These are phyloP conservation scores for Telenomus remus DNA, from an alignment of 1,140 invertebrate species.

Conservation along the genomic window DNA sequence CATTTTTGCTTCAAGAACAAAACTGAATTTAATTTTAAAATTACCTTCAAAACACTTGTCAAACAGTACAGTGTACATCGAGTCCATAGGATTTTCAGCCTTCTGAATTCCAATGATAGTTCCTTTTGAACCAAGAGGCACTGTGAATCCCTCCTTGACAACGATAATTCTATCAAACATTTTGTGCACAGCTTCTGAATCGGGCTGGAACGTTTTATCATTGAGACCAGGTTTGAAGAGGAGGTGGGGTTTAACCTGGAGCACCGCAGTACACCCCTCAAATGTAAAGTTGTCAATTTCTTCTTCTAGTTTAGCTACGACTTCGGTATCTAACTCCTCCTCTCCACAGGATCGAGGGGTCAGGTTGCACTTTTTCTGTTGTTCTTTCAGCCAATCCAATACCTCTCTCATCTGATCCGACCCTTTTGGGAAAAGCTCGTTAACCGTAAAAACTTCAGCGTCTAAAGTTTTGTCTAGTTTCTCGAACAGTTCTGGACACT, in stretches of 20 bases:
- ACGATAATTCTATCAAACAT: constrained; percentile 91
- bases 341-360: constrained; percentile 81
- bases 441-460: constrained; percentile 77
- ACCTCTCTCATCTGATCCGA: constrained; percentile 77
- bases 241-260: constrained; percentile 88
- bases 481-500: constrained; percentile 86
- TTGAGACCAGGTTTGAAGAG: constrained; percentile 74
- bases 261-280: constrained; percentile 72
- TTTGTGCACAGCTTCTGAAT: constrained; percentile 79
- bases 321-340: constrained; percentile 81
- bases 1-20: background rate
- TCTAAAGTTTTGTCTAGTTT: constrained; percentile 72
- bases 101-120: constrained; percentile 85
- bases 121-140: constrained; percentile 88
- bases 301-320: constrained; percentile 80
- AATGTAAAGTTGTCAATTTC: constrained; percentile 73
- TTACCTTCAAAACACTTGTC: constrained; percentile 81
- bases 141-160: constrained; percentile 82
- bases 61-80: constrained; percentile 85
- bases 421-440: constrained; percentile 80
- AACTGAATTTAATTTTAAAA: background rate
- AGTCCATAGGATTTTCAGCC: constrained; percentile 73
- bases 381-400: constrained; percentile 82
- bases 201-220: constrained; percentile 75
- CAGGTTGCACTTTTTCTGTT: constrained; percentile 77